Conservation (phyloP, 1,140 invertebrate genomes). For the Pseudomyrmex flavicornis region DNA sequence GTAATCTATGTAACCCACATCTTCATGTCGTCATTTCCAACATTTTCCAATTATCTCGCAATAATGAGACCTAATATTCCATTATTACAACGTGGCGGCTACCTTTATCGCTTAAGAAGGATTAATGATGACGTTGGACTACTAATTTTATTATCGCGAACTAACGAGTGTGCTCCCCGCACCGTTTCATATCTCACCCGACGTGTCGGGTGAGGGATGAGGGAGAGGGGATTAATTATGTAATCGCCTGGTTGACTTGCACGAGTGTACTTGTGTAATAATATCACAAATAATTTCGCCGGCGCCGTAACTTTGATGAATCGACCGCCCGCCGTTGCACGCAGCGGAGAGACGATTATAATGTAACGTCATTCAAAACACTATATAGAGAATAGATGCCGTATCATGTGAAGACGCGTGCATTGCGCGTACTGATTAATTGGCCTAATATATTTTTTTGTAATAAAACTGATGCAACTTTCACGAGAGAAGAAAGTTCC, state of each 20-base stretch:
- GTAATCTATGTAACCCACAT: constrained; percentile 55
- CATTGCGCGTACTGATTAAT: neutral
- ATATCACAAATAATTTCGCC: constrained; percentile 32
- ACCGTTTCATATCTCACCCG: constrained; percentile 21
- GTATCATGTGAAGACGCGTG: too few species aligned
- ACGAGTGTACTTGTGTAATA: constrained; percentile 1
- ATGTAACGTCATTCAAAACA: neutral
- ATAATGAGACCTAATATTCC: constrained; percentile 57
- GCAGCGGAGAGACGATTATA: neutral
- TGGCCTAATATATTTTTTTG: neutral
- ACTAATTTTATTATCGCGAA: constrained; percentile 56
- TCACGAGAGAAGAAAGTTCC: too few species aligned
- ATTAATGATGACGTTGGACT: constrained; percentile 52
- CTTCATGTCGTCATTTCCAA: constrained; percentile 41
- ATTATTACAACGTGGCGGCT: constrained; percentile 57
- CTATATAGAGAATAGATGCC: too few species aligned
- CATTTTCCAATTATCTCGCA: constrained; percentile 59
- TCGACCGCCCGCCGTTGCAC: neutral
- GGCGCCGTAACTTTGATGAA: constrained; percentile 13
- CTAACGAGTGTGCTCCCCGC: neutral
- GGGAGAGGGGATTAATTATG: constrained; percentile 22
- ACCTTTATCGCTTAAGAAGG: constrained; percentile 58
- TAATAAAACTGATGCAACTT: neutral
- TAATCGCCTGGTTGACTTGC: constrained; percentile 16
- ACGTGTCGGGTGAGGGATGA: constrained; percentile 7